Percentiles rank a stretch among this genome's conserved stretches.
Evolutionary conservation across 2,888 invertebrate genomes (phyloP).

Genomic region (Anaspis maculata): DNA sequence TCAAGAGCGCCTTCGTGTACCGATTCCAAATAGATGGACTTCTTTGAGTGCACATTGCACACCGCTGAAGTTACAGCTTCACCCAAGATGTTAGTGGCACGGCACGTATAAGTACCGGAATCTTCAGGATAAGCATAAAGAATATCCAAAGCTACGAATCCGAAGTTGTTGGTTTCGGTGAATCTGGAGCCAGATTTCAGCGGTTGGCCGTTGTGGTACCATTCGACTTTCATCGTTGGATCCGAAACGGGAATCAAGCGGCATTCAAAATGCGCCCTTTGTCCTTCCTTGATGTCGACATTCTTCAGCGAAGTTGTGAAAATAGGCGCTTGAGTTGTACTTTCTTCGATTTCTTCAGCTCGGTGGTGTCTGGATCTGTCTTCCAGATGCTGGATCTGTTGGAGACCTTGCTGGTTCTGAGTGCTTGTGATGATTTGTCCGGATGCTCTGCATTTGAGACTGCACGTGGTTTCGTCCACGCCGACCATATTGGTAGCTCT

Average conservation of each 20-base stretch:
- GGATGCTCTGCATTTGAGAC: constrained; percentile 63
- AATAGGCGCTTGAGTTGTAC: constrained; percentile 83
- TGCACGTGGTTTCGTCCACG: constrained; percentile 74
- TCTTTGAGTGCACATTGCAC: constrained; percentile 70
- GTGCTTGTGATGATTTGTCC: constrained; percentile 76
- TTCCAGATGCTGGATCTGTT: constrained; percentile 84
- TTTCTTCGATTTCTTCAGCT: constrained; percentile 68
- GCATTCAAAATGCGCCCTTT: constrained; percentile 90
- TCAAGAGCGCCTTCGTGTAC: constrained; percentile 81
- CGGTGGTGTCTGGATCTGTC: constrained; percentile 72
- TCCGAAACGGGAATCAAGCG: constrained; percentile 91
- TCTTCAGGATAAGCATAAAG: constrained; percentile 94
- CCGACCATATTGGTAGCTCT: constrained; percentile 87
- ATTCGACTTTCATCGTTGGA: constrained; percentile 87
- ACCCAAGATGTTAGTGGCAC: constrained; percentile 85
- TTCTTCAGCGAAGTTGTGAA: constrained; percentile 90
- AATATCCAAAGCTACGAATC: constrained; percentile 94
- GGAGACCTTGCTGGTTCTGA: constrained; percentile 80
- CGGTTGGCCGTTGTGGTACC: constrained; percentile 88
- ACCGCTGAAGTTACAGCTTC: constrained; percentile 89
- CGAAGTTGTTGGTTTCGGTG: constrained; percentile 93
- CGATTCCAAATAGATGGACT: constrained; percentile 79
- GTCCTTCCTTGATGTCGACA: constrained; percentile 87
- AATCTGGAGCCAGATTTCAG: constrained; percentile 91
- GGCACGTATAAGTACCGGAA: constrained; percentile 90